A percentile compares a stretch with the other conserved stretches of the same genome.
Conservation (phyloP, 2,113 vertebrate genomes). For the Tursiops truncatus region DNA sequence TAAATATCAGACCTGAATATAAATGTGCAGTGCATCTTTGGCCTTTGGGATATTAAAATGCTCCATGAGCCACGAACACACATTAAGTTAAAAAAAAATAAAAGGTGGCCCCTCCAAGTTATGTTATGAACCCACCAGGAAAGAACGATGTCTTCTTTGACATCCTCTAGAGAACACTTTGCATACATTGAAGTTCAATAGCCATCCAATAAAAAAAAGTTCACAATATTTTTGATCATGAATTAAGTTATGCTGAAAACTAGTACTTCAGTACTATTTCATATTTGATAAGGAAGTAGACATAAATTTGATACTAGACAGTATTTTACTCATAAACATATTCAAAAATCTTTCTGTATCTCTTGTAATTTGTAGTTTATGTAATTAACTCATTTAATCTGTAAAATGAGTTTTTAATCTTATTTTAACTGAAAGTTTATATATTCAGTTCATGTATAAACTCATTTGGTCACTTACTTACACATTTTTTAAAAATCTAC, state of each 20-base stretch:
- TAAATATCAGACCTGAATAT: slow-evolving; percentile 80
- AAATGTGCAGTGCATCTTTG: slow-evolving; percentile 71
- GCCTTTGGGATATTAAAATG: slow-evolving; percentile 79
- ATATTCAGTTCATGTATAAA: neutral
- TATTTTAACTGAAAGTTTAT: neutral
- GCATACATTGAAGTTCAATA: slow-evolving; percentile 8
- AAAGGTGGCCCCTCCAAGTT: slow-evolving; percentile 34
- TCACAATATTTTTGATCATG: slow-evolving; percentile 1
- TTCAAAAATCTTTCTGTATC: neutral
- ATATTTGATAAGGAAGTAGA: neutral
- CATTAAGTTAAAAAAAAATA: slow-evolving; percentile 43
- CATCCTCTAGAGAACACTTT: neutral
- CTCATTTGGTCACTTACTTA: neutral
- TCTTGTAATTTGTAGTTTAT: slow-evolving; percentile 4
- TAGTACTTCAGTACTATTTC: neutral
- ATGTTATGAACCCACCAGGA: slow-evolving; percentile 29
- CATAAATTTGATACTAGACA: neutral
- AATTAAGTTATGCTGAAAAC: slow-evolving; percentile 16
- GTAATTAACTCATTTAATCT: slow-evolving; percentile 7
- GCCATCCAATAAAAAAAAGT: neutral
- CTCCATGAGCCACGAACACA: slow-evolving; percentile 69
- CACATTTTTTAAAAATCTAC: neutral
- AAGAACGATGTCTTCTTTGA: slow-evolving; percentile 62
- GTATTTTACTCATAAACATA: neutral
- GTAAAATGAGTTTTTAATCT: neutral